Base-by-base conservation (phyloP, 1,140 invertebrate species). In the Asbolus verrucosus region DNA sequence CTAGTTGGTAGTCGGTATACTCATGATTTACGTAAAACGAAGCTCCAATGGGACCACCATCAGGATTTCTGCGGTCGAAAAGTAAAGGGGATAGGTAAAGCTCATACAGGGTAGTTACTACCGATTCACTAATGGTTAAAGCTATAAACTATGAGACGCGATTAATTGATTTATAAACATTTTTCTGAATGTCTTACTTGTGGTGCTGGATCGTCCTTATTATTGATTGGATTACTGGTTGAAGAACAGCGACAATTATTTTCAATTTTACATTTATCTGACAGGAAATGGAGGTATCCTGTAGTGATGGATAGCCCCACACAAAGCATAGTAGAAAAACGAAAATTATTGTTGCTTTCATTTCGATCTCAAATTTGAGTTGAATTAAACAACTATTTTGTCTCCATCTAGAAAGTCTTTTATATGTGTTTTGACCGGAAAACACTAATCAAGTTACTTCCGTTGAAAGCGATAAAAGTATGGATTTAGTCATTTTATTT, bases 11-110 rank as follows among this genome's bases (percentile, higher is more conserved):
- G 78, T 92, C 86, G 0, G 89, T 89, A 73, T 90, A 91, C 71
- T 91, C 88, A 73, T 92, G 88, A 6, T 85, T 87, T 2, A 91
- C 82, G 76, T 88, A 92, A 79, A 90, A 90, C 0, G 90, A 91
- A 15, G 84, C 84, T 1, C 84, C 80, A 1, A 86, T 84, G 0
- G 84, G 83, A 67, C 88, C 90, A 6, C 84, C 84, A 80, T 93
- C 90, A 1, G 86, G 87, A 82, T 89, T 87, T 38, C 8, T 76
- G 0, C 90, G 77, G 4, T 83, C 83, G 50, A 86, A 84, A 18
- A 92, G 83, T 0, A 90, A 75, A 24, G 86, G 77, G 21, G 85
- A 78, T 76, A 91, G 91, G 21, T 87, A 85, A 8, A 84, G 81
- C 0, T 67, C 39, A 66, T 87, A 89, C 76, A 91, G 90, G 0